Percentiles rank a stretch among this genome's conserved stretches.
Conservation (phyloP, 1,140 invertebrate genomes). For the Drosophila nannoptera region DNA sequence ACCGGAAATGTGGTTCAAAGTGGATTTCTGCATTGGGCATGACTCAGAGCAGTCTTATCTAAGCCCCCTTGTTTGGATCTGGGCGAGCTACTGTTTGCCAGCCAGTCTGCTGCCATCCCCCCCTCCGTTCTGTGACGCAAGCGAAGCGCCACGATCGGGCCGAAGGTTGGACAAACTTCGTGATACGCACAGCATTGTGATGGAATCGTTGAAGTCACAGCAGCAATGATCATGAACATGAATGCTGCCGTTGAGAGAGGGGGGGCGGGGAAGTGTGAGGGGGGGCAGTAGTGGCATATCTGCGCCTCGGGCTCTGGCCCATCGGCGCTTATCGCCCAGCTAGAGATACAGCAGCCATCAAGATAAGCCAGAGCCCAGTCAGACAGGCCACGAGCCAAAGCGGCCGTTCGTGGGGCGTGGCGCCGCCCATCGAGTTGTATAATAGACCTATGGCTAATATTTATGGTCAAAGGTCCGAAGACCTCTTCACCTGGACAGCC, state of each 20-base stretch:
- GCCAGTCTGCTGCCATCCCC: constrained; percentile 18
- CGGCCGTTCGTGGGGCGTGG: background rate
- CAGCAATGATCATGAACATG: constrained; percentile 40
- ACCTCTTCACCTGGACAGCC: constrained; percentile 8
- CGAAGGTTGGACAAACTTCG: background rate
- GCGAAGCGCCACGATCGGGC: constrained; percentile 14
- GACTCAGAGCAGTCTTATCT: constrained; percentile 35
- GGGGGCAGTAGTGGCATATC: constrained; percentile 3
- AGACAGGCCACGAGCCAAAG: constrained; percentile 4
- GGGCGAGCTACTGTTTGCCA: constrained; percentile 12
- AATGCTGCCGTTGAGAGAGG: constrained; percentile 3
- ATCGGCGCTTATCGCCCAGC: constrained; percentile 18
- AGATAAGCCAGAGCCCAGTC: constrained; percentile 22
- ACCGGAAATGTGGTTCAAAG: constrained; percentile 26
- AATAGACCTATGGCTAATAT: constrained; percentile 21
- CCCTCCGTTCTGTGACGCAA: constrained; percentile 33
- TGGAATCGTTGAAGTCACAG: background rate
- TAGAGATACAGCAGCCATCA: constrained; percentile 14
- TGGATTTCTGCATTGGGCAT: constrained; percentile 25
- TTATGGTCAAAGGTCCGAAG: constrained; percentile 13
- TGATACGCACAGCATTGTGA: background rate
- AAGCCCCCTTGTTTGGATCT: background rate
- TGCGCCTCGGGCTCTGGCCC: constrained; percentile 9
- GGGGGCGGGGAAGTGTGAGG: constrained; percentile 2
- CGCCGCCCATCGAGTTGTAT: constrained; percentile 21